Percentiles rank a stretch among this genome's conserved stretches.
phyloP scores from a whole-genome alignment of 1,140 invertebrate species.

The Acromyrmex charruanus region DNA sequence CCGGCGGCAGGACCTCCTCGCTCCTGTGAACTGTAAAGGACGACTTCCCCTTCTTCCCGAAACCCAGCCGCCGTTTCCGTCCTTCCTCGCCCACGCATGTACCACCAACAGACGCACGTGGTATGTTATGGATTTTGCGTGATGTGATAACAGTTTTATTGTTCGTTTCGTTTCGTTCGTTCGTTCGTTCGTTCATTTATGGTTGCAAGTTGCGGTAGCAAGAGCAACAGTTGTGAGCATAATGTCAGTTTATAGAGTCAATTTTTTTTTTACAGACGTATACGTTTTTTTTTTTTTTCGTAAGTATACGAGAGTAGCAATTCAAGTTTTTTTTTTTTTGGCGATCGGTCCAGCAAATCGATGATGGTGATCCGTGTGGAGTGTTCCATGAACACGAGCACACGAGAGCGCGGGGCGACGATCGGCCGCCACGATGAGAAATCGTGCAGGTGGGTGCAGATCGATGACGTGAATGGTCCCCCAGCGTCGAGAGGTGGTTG shows the following conservation, averaged over 20 bases:
- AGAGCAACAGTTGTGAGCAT: slow-evolving; percentile 39
- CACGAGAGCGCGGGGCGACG: slow-evolving; percentile 69
- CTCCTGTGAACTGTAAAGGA: slow-evolving; percentile 98
- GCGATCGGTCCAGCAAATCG: slow-evolving; percentile 81
- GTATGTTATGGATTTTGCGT: slow-evolving; percentile 83
- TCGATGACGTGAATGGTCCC: slow-evolving; percentile 82
- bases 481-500: slow-evolving; percentile 82
- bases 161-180: slow-evolving; percentile 31
- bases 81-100: slow-evolving; percentile 89
- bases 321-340: slow-evolving; percentile 62
- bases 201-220: slow-evolving; percentile 46
- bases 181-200: slow-evolving; percentile 67
- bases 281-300: slow-evolving; percentile 24
- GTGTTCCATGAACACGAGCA: slow-evolving; percentile 72
- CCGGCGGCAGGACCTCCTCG: slow-evolving; percentile 96
- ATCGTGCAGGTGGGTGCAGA: slow-evolving; percentile 82
- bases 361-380: slow-evolving; percentile 75
- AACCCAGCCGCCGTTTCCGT: slow-evolving; percentile 97
- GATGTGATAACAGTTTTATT: slow-evolving; percentile 71
- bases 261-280: slow-evolving; percentile 31
- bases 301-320: slow-evolving; percentile 22
- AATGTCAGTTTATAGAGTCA: slow-evolving; percentile 14
- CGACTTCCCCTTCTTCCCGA: slow-evolving; percentile 97
- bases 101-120: slow-evolving; percentile 86
- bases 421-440: slow-evolving; percentile 77